Conservation (phyloP, 2,797 vertebrate genomes). For the Okamejei kenojei region DNA sequence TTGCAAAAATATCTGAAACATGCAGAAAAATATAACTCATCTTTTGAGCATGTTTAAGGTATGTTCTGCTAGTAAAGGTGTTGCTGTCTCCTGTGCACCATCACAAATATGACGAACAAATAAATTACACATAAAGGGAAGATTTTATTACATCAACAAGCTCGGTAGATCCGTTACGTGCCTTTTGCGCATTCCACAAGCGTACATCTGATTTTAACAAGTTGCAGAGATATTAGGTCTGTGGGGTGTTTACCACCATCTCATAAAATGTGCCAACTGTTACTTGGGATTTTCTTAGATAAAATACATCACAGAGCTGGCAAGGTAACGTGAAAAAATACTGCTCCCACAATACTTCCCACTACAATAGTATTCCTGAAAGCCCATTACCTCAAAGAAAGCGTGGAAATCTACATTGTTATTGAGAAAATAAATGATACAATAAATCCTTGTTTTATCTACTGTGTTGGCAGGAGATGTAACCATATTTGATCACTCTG, state of each 20-base stretch:
- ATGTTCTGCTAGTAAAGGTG: background rate
- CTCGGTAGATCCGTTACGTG: background rate
- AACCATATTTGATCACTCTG: constrained; percentile 16
- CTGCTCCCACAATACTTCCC: background rate
- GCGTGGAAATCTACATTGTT: background rate
- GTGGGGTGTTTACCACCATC: background rate
- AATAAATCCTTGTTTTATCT: constrained; percentile 38
- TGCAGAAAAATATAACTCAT: background rate
- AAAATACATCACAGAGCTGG: background rate
- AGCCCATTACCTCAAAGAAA: background rate
- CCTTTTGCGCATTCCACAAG: background rate
- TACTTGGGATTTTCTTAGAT: constrained; percentile 23
- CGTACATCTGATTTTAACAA: background rate
- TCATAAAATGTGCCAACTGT: background rate
- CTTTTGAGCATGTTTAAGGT: background rate
- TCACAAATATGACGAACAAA: background rate
- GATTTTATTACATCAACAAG: constrained; percentile 9
- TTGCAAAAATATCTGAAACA: background rate
- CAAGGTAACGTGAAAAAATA: background rate
- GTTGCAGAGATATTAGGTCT: background rate
- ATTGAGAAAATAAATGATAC: constrained; percentile 10
- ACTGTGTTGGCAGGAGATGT: constrained; percentile 12
- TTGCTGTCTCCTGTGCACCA: background rate
- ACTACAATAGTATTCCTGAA: background rate
- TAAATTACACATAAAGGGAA: background rate